phyloP scores from a whole-genome alignment of 53 echinoderm and acorn worm genomes.

The Patiria pectinifera region DNA sequence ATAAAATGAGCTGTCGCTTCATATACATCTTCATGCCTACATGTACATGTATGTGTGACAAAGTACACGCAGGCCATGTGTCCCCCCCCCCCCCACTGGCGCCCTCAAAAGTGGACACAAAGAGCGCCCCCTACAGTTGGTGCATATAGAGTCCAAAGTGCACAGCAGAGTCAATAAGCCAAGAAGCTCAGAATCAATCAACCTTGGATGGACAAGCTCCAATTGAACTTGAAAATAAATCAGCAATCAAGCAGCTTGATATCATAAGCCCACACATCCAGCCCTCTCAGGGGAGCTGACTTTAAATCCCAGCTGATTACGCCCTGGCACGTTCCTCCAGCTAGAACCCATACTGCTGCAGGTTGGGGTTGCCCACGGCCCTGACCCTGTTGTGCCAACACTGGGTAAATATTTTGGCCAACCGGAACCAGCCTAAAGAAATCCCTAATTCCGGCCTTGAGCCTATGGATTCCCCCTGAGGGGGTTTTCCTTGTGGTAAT shows the following conservation, averaged over 20 bases:
- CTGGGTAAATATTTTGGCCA: neutral
- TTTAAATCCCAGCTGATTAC: too few species aligned
- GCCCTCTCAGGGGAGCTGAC: neutral
- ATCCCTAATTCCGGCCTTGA: conserved; percentile 4
- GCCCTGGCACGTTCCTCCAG: neutral
- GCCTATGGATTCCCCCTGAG: conserved; percentile 12
- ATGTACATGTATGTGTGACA: too few species aligned
- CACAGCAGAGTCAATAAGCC: too few species aligned
- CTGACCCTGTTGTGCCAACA: conserved; percentile 17
- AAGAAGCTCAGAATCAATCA: too few species aligned
- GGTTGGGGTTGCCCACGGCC: neutral
- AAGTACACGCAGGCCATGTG: too few species aligned
- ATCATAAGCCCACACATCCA: conserved; percentile 6
- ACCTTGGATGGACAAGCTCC: neutral
- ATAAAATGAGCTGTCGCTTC: too few species aligned
- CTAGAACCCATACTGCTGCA: neutral
- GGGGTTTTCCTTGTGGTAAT: neutral
- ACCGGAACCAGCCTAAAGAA: neutral
- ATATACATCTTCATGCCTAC: too few species aligned
- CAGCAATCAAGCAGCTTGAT: neutral
- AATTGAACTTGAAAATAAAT: neutral
- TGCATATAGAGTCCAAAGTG: too few species aligned
- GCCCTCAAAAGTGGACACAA: too few species aligned
- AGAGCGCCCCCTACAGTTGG: too few species aligned
- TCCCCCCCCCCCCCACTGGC: too few species aligned